Evolutionary conservation across 2,888 invertebrate genomes (phyloP), one percentile per base, ranked within the genome.

Genomic region (Bimastos eiseni): DNA sequence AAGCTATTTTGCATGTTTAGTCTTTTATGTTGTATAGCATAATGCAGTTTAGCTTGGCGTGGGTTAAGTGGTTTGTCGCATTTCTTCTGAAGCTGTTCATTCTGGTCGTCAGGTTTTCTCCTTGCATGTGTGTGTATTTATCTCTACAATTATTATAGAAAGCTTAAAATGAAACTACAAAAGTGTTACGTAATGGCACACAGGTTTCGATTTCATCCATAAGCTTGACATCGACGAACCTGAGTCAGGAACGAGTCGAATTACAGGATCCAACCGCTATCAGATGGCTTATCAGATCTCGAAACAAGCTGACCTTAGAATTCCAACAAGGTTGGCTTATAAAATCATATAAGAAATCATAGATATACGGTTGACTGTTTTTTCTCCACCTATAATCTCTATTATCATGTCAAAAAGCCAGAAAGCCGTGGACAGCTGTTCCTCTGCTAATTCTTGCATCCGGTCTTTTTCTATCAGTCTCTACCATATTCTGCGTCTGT

Each of bases 271-370:
- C 0, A 89, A 89, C 70, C 24, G 34, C 0, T 37, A 55, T 34
- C 90, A 70, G 34, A 55, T 70, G 37, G 90, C 90, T 44, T 89
- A 89, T 89, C 90, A 70, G 24, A 34, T 89, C n/a, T 70, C 44
- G 36, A 89, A 89, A 15, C 8, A 89, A 33, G 44, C 90, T 6
- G 70, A 89, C 5, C 44, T 89, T 34, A 44, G 90, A n/a, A 36
- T 89, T 37, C 90, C 90, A 30, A 70, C 90, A 44, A 89, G 90
- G 90, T 89, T 41, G n/a, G 70, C 70, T 70, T 21, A 41, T 41
- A 41, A n/a, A n/a, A n/a, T n/a, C n/a, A n/a, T n/a, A n/a, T n/a
- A n/a, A n/a, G n/a, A 17, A 38, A 13, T 13, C 5, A 13, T 5
- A 38, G 41, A 41, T 6, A 24, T 41, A 41, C 49, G 49, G 19